Evolutionary conservation across 2,113 vertebrate genomes (phyloP).

Genomic region (Trinectes maculatus): DNA sequence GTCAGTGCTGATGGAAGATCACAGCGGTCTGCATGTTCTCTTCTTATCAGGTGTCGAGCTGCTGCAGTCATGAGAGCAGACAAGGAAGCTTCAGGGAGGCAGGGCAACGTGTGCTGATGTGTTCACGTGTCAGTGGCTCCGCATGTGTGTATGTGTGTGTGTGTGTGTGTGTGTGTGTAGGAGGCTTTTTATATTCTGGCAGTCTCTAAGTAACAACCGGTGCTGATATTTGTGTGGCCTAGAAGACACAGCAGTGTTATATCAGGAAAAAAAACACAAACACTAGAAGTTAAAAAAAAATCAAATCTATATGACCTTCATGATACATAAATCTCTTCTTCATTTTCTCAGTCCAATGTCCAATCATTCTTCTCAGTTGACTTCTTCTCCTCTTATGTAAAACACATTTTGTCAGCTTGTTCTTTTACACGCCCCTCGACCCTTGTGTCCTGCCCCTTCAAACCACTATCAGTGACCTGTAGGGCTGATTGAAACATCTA

Average conservation of each 20-base stretch:
- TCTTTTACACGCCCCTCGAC: too few relatives aligned
- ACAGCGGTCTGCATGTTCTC: neutral
- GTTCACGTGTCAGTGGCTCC: slow-evolving; percentile 9
- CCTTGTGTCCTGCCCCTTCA: neutral
- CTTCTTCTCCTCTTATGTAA: neutral
- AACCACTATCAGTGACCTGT: neutral
- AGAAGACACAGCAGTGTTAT: neutral
- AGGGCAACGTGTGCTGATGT: slow-evolving; percentile 2
- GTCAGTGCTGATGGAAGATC: slow-evolving; percentile 7
- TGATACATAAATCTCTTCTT: too few relatives aligned
- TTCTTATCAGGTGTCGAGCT: slow-evolving; percentile 35
- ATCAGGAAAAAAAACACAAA: neutral
- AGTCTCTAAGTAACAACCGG: slow-evolving; percentile 18
- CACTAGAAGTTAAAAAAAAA: neutral
- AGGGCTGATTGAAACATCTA: too few relatives aligned
- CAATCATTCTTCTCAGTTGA: too few relatives aligned
- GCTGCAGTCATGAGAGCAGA: slow-evolving; percentile 35
- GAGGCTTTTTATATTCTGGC: slow-evolving; percentile 18
- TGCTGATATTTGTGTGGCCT: neutral
- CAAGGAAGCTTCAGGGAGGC: slow-evolving; percentile 18
- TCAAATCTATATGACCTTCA: too few relatives aligned
- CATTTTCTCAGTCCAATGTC: too few relatives aligned
- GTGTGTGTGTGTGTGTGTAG: slow-evolving; percentile 26
- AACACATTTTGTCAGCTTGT: too few relatives aligned
- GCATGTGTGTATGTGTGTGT: slow-evolving; percentile 22